Evolutionary conservation across 1,140 invertebrate species (phyloP).

Genomic region (Drosophila melanogaster): Release_6_plus_ISO1_MT NT_033777.3:19351001-19351500

Average conservation of each 20-base stretch:
- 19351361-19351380: not conserved
- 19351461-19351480: not conserved
- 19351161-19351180: slow-evolving; percentile 15
- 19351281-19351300: too few relatives aligned
- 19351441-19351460: slow-evolving; percentile 22
- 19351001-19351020: slow-evolving; percentile 57
- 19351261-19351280: too few relatives aligned
- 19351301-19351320: too few relatives aligned
- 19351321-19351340: too few relatives aligned
- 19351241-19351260: too few relatives aligned
- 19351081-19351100: slow-evolving; percentile 24
- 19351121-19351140: slow-evolving; percentile 22
- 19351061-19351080: slow-evolving; percentile 37
- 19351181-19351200: not conserved
- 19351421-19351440: not conserved
- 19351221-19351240: too few relatives aligned
- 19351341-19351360: too few relatives aligned
- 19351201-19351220: too few relatives aligned
- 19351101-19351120: slow-evolving; percentile 19
- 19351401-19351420: too few relatives aligned
- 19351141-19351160: not conserved
- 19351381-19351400: not conserved
- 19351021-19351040: slow-evolving; percentile 12
- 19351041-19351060: slow-evolving; percentile 37
- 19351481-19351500: not conserved